Evolutionary conservation across 2,888 invertebrate genomes (phyloP), one percentile per base, ranked within the genome.

Genomic region (Euproctis similis): DNA sequence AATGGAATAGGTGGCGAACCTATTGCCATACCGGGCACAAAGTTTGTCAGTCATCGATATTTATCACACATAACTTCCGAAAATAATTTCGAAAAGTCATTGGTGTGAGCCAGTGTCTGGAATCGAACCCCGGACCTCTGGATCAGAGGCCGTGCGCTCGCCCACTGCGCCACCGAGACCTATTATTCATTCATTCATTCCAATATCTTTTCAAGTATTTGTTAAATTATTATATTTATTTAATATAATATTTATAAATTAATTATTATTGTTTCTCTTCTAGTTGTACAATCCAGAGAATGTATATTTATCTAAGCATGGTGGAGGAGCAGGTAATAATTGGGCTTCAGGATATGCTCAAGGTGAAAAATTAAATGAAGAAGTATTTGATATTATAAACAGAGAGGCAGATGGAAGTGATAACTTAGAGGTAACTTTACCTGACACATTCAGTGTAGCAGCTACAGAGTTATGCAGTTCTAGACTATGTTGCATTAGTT

Each of bases 401-500:
- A 88, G 98, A 51, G 98, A 99, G 80, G 98, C 98, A 3, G 99
- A 99, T 74, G 97, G 97, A 25, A 97, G 97, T 73, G 98, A 99
- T 66, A 97, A 97, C 63, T 87, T 99, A 28, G 98, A 99, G 86
- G 93, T 92, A 74, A 27, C 35, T 30, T 22, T n/a, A 21, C n/a
- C n/a, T n/a, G n/a, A n/a, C n/a, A n/a, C n/a, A n/a, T n/a, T 5
- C 16, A 5, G 16, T 7, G 4, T 16, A 16, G 16, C 16, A 5
- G 4, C 16, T 5, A 5, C 16, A 16, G 4, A 16, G 4, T 5
- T 7, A 16, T 16, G 7, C 16, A 16, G 4, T 5, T 16, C 16
- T 16, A 5, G 4, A 16, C 16, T 5, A 16, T 16, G 16, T 16
- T 16, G 7, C 16, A 5, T 5, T 16, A 16, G 16, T 16, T 16